A percentile compares a stretch with the other conserved stretches of the same genome.
phyloP scores from a whole-genome alignment of 2,113 vertebrate species.

The Nannospalax galili region DNA sequence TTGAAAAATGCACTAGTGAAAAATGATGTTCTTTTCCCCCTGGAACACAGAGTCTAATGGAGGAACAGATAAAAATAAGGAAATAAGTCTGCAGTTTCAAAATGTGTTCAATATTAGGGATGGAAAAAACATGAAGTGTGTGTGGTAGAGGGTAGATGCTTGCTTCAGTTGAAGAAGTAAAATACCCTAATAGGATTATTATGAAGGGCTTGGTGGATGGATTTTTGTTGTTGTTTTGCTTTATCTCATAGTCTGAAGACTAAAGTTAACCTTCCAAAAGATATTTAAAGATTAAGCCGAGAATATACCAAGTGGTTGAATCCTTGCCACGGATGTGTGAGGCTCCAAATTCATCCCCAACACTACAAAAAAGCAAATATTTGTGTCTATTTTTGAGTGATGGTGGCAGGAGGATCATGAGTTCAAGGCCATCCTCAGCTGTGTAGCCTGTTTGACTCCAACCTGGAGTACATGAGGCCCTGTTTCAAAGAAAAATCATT shows the following conservation, averaged over 20 bases:
- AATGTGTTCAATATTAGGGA: not conserved
- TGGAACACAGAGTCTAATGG: not conserved
- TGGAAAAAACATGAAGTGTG: not conserved
- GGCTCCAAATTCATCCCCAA: not conserved
- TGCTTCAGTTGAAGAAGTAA: not conserved
- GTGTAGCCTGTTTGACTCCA: too few species aligned
- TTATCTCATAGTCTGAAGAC: not conserved
- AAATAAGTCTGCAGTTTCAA: not conserved
- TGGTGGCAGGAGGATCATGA: too few species aligned
- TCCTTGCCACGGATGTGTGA: too few species aligned
- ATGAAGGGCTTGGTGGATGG: not conserved
- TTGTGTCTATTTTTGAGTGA: too few species aligned
- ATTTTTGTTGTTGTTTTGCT: not conserved
- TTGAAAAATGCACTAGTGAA: not conserved
- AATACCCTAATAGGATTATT: not conserved
- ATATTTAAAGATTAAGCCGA: not conserved
- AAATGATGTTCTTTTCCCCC: not conserved
- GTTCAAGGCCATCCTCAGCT: too few species aligned
- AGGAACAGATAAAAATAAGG: not conserved
- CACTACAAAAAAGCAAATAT: not conserved
- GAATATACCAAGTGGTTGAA: not conserved
- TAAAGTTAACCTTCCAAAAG: not conserved
- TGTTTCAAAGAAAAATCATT: too few species aligned
- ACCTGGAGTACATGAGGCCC: too few species aligned
- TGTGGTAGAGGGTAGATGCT: not conserved